A percentile compares a stretch with the other conserved stretches of the same genome.
These are phyloP conservation scores for Archivesica marissinica DNA, from an alignment of 1,140 invertebrate genomes.

Conservation along the genomic window DNA sequence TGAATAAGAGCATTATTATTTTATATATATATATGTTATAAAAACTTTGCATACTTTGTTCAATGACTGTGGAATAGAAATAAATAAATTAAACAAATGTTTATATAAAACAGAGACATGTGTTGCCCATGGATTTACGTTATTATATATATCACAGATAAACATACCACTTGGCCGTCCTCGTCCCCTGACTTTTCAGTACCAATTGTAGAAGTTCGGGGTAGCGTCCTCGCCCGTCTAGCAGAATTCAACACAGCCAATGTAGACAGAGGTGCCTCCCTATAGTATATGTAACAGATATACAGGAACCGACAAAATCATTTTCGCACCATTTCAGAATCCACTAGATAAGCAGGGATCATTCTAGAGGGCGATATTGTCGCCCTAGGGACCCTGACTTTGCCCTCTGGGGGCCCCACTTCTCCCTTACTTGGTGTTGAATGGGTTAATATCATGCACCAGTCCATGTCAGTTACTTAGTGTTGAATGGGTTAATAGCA, in stretches of 20 bases:
- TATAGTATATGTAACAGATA: background rate
- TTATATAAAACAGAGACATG: background rate
- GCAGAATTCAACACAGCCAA: conserved; percentile 49
- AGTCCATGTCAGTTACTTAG: no score
- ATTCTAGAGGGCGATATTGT: no score
- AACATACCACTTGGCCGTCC: background rate
- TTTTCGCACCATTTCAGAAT: background rate
- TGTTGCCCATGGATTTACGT: background rate
- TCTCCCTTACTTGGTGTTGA: no score
- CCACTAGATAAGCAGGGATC: no score
- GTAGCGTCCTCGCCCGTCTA: background rate
- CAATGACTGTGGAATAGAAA: no score
- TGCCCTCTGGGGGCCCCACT: no score
- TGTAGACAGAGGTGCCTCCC: conserved; percentile 46
- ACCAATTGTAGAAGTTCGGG: background rate
- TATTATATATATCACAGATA: background rate
- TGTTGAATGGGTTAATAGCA: no score
- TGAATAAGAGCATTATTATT: no score
- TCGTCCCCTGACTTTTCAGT: background rate
- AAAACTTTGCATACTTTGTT: no score
- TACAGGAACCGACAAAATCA: background rate
- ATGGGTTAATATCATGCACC: no score
- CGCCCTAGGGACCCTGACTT: no score
- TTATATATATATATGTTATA: no score
- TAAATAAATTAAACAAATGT: background rate